Base-by-base conservation (phyloP, 2,797 vertebrate genomes). In the Poeciliopsis infans region DNA sequence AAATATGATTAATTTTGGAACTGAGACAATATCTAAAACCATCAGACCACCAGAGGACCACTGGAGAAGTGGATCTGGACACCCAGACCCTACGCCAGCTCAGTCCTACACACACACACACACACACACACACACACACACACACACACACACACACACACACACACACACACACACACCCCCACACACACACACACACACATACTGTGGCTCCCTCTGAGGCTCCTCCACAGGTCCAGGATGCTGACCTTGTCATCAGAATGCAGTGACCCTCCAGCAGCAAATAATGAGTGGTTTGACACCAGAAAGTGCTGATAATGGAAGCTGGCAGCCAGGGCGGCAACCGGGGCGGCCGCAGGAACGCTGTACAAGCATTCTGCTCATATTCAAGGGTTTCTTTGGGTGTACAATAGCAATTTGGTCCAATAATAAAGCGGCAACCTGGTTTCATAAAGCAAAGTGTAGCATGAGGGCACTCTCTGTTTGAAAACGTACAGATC, bases 261-360 rank as follows among this genome's bases (percentile, higher is more conserved):
- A 78, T 7, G 59, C 81, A 85, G 39, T 82, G 87, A 90, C 88
- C 88, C 88, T 77, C 16, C 5, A 87, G 75, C 76, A 78, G 85
- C 72, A 87, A 72, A 83, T 85, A 88, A 88, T 87, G 76, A 86
- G 84, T 76, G 55, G 77, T 87, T 89, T 88, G 88, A 87, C 80
- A 83, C 87, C 84, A 86, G 39, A 88, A 87, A 83, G 64, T 80
- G 84, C 81, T 90, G 87, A 84, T 84, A 83, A 87, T 84, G 75
- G 36, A 83, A 83, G 72, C 76, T 81, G 85, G 59, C 59, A 64
- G 59, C 31, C 18, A n/a, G 7, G 6, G 31, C 31, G 78, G 78
- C 78, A 12, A 73, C 25, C 33, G 36, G 36, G 78, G 78, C 77
- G 12, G 75, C 28, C 41, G 75, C 75, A 70, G 45, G 53, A 84